A percentile compares a stretch with the other conserved stretches of the same genome.
Conservation (phyloP, 2,113 vertebrate species). For the Brachypteracias leptosomus region DNA sequence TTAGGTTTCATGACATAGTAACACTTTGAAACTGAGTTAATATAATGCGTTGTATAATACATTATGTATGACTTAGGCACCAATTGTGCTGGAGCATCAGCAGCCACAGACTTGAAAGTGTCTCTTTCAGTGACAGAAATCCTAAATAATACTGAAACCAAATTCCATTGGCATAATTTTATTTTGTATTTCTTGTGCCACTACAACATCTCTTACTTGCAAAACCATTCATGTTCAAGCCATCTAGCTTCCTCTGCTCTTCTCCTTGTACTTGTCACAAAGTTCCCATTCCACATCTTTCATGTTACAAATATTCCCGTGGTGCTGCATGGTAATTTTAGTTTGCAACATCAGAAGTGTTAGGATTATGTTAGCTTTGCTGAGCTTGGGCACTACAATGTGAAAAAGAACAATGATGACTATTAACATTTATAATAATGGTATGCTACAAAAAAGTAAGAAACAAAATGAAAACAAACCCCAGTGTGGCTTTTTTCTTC, state of each 20-base stretch:
- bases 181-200: conserved; percentile 12
- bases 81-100: conserved; percentile 31
- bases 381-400: neutral
- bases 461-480: neutral
- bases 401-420: conserved; percentile 6
- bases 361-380: conserved; percentile 11
- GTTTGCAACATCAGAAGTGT: conserved; percentile 39
- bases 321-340: neutral
- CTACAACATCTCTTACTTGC: neutral
- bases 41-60: conserved; percentile 52
- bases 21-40: conserved; percentile 72
- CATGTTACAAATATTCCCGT: conserved; percentile 27
- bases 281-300: neutral
- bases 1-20: conserved; percentile 72
- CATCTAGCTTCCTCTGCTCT: neutral
- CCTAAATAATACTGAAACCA: conserved; percentile 41
- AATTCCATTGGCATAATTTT: conserved; percentile 9
- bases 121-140: conserved; percentile 31
- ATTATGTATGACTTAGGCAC: conserved; percentile 68
- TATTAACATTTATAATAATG: neutral
- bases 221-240: neutral
- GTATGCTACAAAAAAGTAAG: neutral
- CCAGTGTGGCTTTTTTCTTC: neutral
- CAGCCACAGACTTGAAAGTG: conserved; percentile 38
- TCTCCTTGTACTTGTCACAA: neutral